Evolutionary conservation across 1,140 invertebrate genomes (phyloP).

Genomic region (Lepidotrigona ventralis): DNA sequence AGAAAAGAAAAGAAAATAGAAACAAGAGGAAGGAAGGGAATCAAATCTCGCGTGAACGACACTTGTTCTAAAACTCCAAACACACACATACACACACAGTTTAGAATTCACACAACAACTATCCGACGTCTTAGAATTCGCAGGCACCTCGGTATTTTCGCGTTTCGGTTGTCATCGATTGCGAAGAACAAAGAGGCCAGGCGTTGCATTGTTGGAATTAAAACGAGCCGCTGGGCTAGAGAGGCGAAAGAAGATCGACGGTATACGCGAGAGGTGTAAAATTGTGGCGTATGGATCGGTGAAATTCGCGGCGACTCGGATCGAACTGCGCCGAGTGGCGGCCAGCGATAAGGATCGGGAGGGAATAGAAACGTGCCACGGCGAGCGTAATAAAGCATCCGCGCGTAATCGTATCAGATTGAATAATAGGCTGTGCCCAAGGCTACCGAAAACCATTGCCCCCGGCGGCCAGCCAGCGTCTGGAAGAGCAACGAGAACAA

Average conservation of each 20-base stretch:
- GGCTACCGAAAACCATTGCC: constrained; percentile 41
- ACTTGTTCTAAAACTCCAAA: neutral
- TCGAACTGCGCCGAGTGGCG: neutral
- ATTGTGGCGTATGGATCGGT: neutral
- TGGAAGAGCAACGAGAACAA: constrained; percentile 18
- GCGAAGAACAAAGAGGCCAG: no score
- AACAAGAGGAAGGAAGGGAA: neutral
- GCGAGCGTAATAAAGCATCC: constrained; percentile 21
- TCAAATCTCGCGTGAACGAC: neutral
- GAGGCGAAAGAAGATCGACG: no score
- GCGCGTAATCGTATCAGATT: constrained; percentile 43
- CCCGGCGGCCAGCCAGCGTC: constrained; percentile 9
- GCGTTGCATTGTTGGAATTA: neutral
- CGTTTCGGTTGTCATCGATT: no score
- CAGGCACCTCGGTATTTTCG: no score
- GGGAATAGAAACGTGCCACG: constrained; percentile 11
- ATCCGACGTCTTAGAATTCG: no score
- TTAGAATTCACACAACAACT: no score
- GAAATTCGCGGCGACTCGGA: neutral
- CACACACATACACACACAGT: no score
- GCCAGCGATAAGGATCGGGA: neutral
- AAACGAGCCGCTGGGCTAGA: neutral
- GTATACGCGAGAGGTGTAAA: neutral
- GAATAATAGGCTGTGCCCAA: constrained; percentile 33
- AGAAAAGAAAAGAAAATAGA: neutral